phyloP scores from a whole-genome alignment of 1,140 invertebrate species.

The Stegodyphus dumicola region DNA sequence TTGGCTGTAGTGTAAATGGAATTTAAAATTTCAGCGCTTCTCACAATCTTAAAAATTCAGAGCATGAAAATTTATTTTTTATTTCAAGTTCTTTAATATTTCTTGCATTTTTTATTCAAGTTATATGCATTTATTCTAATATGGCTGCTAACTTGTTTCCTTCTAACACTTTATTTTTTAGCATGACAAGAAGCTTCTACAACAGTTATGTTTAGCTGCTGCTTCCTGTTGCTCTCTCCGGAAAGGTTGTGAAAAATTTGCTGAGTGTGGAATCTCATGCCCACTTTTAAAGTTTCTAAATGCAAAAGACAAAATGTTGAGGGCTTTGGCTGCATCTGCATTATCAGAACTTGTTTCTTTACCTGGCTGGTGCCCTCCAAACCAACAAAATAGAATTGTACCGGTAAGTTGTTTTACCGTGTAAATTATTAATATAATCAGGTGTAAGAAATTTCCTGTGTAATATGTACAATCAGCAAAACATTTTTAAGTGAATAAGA shows the following conservation, averaged over 20 bases:
- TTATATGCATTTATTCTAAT: background rate
- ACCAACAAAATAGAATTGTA: constrained; percentile 30
- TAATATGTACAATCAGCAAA: too few species aligned
- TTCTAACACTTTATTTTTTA: background rate
- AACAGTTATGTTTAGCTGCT: constrained; percentile 46
- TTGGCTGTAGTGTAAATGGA: too few species aligned
- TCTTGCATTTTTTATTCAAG: too few species aligned
- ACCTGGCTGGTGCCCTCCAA: constrained; percentile 28
- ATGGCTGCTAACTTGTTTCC: background rate
- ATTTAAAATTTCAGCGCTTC: too few species aligned
- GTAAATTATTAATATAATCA: background rate
- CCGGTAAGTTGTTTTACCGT: constrained; percentile 16
- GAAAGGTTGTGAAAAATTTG: constrained; percentile 51
- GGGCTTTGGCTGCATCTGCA: constrained; percentile 32
- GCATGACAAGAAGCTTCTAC: constrained; percentile 47
- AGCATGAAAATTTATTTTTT: background rate
- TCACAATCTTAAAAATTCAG: too few species aligned
- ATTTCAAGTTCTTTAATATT: background rate
- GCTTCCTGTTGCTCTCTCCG: constrained; percentile 44
- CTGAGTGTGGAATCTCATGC: constrained; percentile 35
- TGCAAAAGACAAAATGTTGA: constrained; percentile 32
- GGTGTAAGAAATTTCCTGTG: background rate
- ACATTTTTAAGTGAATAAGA: background rate
- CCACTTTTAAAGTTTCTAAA: constrained; percentile 23
- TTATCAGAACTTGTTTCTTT: constrained; percentile 28